Base-by-base conservation (phyloP, 2,888 invertebrate genomes). In the Eubasilissa splendida region DNA sequence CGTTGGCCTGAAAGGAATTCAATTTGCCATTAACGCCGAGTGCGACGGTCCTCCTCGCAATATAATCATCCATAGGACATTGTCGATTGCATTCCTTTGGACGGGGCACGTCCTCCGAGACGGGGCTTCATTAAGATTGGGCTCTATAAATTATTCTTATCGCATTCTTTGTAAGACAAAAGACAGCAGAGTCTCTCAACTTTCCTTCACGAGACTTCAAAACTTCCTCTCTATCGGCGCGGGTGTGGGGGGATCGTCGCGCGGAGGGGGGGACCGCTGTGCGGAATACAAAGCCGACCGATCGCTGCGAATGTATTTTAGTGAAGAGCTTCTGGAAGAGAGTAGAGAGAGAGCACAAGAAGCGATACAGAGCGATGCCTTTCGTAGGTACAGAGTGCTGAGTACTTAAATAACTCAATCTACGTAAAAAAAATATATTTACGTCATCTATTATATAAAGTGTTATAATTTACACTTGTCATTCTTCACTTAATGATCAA, bases 81-180 rank as follows among this genome's bases (percentile, higher is more conserved):
- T 58, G 79, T 56, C 78, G 78, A 81, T 81, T 81, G 78, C 81
- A 81, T 81, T 81, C 81, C 78, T 76, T 73, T 58, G 54, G 76
- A 73, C 75, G 73, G 74, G 76, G 56, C 82, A 80, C 80, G 82
- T 82, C 83, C 80, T 82, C 22, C 56, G 78, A 73, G 82, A 80
- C 79, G 80, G 80, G 66, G 83, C 83, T 83, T 83, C 83, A 83
- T 83, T 83, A 83, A 83, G 83, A 83, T 83, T 82, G 83, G 83
- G 79, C 79, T 81, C 83, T 83, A 82, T 83, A 83, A 83, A 83
- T 83, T 83, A 83, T 83, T 83, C 83, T 83, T 83, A 83, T 83
- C 83, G 83, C 82, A 83, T 83, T 83, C 83, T 83, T 83, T 83
- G 82, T 82, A 79, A 83, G 79, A 83, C 83, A 83, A 83, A 83